Evolutionary conservation across 2,797 vertebrate species (phyloP).

Genomic region (Lophius americanus): DNA sequence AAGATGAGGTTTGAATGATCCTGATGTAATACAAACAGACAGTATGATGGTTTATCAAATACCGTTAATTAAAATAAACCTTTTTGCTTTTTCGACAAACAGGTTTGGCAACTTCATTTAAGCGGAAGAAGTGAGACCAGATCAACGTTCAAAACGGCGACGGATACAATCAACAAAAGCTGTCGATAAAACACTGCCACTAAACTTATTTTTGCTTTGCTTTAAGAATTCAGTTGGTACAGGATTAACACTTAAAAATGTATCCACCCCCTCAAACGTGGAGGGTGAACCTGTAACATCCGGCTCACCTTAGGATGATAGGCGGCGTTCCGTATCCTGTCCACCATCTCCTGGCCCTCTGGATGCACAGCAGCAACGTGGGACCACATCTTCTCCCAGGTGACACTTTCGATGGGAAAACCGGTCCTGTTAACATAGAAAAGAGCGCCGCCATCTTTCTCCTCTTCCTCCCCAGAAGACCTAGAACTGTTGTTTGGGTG

Average conservation of each 20-base stretch:
- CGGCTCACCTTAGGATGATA: conserved; percentile 88
- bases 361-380: conserved; percentile 92
- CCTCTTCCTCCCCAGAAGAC: conserved; percentile 86
- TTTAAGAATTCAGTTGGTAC: no score
- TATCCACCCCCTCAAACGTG: background rate
- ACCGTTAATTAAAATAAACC: no score
- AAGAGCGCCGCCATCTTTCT: conserved; percentile 90
- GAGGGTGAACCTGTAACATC: background rate
- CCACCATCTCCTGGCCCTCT: conserved; percentile 90
- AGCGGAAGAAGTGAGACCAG: no score
- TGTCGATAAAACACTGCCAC: no score
- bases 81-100: no score
- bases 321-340: conserved; percentile 87
- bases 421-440: conserved; percentile 94
- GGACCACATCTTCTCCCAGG: conserved; percentile 96
- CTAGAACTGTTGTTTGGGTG: conserved; percentile 76
- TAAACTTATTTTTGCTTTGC: no score
- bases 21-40: no score
- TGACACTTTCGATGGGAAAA: conserved; percentile 91
- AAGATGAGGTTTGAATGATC: background rate
- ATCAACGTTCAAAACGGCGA: no score
- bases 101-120: no score
- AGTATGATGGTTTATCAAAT: no score
- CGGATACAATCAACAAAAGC: no score
- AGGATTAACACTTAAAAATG: no score